Base-by-base conservation (phyloP, 2,113 vertebrate species). In the Zosterops lateralis region DNA sequence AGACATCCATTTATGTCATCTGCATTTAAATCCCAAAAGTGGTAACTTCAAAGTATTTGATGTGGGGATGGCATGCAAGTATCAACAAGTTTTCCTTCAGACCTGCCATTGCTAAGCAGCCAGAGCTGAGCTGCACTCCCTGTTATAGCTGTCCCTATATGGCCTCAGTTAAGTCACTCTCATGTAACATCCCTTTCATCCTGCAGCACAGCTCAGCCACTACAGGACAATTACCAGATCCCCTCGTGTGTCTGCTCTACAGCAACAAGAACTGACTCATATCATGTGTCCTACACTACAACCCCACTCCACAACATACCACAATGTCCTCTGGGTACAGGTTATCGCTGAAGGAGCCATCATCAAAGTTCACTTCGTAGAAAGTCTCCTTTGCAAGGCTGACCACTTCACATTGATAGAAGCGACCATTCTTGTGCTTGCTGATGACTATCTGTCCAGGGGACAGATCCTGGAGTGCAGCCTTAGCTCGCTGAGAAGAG, bases 291-390 rank as follows among this genome's bases (percentile, higher is more conserved):
- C 87, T 67, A 65, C 77, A 40, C 18, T 42, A 61, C 22, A 60
- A 34, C 76, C 67, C 44, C 60, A 62, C 17, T 53, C 31, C 50
- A 60, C 3, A 68, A 90, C 98, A 65, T 97, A 99, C 99, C 98
- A 99, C 99, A 73, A 99, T 99, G 95, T 99, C 99, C 92, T 99
- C 99, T 16, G 99, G 99, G 88, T 99, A 99, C 29, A 99, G 98
- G 96, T 99, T 99, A 92, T 99, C 99, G 0, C 99, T 99, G 97
- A 99, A 99, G 94, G 99, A 99, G 32, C 99, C 99, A 21, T 99
- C 99, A 45, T 99, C 99, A 15, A 99, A 99, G 97, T 99, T 99
- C 97, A 99, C 99, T 95, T 99, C 99, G 0, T 99, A 99, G 97
- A 99, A 99, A 11, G 98, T 99, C 97, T 99, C 99, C 25, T 99